phyloP scores from a whole-genome alignment of 2,888 invertebrate species.

The Callinectes sapidus region DNA sequence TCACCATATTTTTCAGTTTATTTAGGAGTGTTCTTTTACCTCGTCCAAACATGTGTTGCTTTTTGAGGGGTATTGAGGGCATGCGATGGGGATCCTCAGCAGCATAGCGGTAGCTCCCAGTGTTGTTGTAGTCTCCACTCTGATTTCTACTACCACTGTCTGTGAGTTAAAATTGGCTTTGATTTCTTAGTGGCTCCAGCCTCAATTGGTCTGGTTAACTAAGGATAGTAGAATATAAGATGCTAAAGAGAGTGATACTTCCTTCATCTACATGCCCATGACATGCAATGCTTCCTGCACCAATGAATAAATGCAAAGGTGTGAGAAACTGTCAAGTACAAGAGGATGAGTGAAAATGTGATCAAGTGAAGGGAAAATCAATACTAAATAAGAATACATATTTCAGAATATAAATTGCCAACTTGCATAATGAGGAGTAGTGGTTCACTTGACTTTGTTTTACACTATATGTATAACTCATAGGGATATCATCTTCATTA shows the following conservation, averaged over 20 bases:
- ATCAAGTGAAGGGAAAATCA: conserved; percentile 1
- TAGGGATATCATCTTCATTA: background rate
- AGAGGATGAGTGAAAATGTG: background rate
- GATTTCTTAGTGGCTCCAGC: background rate
- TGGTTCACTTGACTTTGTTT: background rate
- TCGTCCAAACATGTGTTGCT: conserved; percentile 94
- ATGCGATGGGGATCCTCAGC: conserved; percentile 75
- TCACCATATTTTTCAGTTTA: background rate
- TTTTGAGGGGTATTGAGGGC: conserved; percentile 88
- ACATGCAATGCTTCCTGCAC: conserved; percentile 1
- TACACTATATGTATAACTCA: background rate
- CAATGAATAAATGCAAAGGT: background rate
- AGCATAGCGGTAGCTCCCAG: conserved; percentile 74
- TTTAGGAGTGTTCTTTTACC: conserved; percentile 52
- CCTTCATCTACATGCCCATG: background rate
- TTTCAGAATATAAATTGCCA: conserved; percentile 13
- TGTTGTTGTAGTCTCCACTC: conserved; percentile 73
- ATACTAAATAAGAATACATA: background rate
- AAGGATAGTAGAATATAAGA: background rate
- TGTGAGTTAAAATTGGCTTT: background rate
- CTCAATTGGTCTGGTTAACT: background rate
- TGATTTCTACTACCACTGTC: conserved; percentile 68
- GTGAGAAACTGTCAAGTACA: background rate
- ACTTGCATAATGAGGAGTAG: conserved; percentile 12
- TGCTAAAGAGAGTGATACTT: background rate